Percentiles rank a stretch among this genome's conserved stretches.
These are phyloP conservation scores for Ommatoiulus sabulosus DNA, from an alignment of 2,888 invertebrate species.

Conservation along the genomic window DNA sequence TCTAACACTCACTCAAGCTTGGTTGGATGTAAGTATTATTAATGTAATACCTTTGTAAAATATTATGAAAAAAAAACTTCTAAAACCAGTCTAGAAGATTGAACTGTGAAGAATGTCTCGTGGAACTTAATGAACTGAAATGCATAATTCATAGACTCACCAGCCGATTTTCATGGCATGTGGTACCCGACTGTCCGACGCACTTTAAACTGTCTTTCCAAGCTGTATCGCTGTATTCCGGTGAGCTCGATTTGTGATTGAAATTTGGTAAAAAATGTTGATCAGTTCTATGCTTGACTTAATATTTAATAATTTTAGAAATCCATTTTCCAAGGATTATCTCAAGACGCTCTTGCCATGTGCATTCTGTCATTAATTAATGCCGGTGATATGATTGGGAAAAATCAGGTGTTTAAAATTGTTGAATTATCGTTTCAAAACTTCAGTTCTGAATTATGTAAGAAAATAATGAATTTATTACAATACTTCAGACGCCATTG, in stretches of 20 bases:
- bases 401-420: constrained; percentile 73
- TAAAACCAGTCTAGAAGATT: background rate
- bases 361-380: constrained; percentile 90
- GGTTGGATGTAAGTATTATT: constrained; percentile 49
- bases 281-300: background rate
- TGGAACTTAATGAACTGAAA: background rate
- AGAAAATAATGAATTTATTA: constrained; percentile 32
- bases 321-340: constrained; percentile 95
- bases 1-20: constrained; percentile 14
- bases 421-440: background rate
- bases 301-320: constrained; percentile 71
- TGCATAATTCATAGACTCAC: constrained; percentile 73
- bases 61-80: background rate
- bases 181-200: constrained; percentile 99
- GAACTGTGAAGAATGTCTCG: background rate
- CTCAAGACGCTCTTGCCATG: constrained; percentile 92
- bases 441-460: background rate
- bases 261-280: background rate
- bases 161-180: constrained; percentile 98
- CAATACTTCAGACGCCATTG: constrained; percentile 74
- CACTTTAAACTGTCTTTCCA: constrained; percentile 92
- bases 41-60: background rate
- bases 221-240: constrained; percentile 90
- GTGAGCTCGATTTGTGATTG: constrained; percentile 64
- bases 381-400: constrained; percentile 83